These are phyloP conservation scores for Sinocyclocheilus rhinocerous DNA, from an alignment of 2,113 vertebrate species.

Conservation along the genomic window DNA sequence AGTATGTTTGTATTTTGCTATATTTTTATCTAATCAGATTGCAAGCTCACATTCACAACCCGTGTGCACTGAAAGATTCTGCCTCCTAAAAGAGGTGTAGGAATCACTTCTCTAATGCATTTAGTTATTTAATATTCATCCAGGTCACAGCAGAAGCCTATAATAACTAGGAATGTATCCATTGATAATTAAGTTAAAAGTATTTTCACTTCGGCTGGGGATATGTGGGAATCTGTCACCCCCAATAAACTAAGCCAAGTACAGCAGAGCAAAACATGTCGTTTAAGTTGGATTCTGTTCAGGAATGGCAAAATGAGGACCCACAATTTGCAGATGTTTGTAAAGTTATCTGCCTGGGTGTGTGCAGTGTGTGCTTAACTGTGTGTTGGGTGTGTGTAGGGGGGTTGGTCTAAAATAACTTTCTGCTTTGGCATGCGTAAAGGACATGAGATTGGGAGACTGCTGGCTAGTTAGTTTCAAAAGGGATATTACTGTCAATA, in stretches of 20 bases:
- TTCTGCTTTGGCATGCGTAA: constrained; percentile 72
- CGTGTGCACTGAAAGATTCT: neutral
- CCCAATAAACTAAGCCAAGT: neutral
- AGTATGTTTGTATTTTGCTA: no score
- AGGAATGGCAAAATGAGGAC: constrained; percentile 67
- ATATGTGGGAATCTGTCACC: constrained; percentile 33
- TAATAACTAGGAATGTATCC: neutral
- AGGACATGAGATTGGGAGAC: constrained; percentile 5
- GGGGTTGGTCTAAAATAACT: constrained; percentile 86
- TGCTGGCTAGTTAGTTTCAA: neutral
- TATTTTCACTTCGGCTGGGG: neutral
- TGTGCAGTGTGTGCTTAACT: constrained; percentile 73
- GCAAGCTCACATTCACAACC: neutral
- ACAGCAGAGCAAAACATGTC: constrained; percentile 48
- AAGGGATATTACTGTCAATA: neutral
- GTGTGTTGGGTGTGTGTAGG: constrained; percentile 61
- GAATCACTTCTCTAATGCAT: neutral
- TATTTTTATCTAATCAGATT: neutral
- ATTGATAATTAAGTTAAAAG: neutral
- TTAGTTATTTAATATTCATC: neutral
- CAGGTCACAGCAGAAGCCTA: neutral
- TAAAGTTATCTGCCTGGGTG: constrained; percentile 74
- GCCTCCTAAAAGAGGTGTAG: neutral
- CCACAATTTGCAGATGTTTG: constrained; percentile 88
- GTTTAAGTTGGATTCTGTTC: constrained; percentile 73